phyloP scores from a whole-genome alignment of 2,888 invertebrate species.

The Alloplasta piceator region DNA sequence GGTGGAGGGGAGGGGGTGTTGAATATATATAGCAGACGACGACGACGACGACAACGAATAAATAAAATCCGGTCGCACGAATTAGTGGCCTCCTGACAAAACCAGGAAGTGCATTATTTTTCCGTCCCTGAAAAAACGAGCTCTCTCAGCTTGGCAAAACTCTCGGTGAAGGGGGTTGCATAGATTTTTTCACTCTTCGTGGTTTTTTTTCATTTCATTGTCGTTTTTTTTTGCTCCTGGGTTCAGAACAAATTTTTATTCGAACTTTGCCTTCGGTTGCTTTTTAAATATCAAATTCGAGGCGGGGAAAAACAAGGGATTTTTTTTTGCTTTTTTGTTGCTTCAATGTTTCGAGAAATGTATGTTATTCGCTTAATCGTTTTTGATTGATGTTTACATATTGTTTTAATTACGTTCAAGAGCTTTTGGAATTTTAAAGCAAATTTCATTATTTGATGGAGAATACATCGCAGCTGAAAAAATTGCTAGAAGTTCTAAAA shows the following conservation, averaged over 20 bases:
- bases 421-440: no score
- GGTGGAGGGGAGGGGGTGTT: neutral
- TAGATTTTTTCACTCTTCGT: conserved; percentile 32
- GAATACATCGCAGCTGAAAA: no score
- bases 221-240: neutral
- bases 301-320: no score
- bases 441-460: no score
- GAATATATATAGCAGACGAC: conserved; percentile 12
- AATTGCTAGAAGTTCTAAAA: no score
- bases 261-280: neutral
- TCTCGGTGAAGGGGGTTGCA: conserved; percentile 20
- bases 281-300: neutral
- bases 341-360: no score
- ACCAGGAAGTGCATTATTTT: conserved; percentile 75
- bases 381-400: no score
- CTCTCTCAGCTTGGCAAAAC: conserved; percentile 20
- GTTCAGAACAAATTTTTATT: neutral
- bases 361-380: no score
- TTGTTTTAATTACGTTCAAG: no score
- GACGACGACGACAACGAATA: conserved; percentile 65
- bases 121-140: conserved; percentile 38
- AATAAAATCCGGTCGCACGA: conserved; percentile 73
- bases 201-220: neutral
- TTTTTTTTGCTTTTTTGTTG: no score
- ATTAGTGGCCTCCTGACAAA: conserved; percentile 74